Base-by-base conservation (phyloP, 2,797 vertebrate genomes). In the Rhinella marina region DNA sequence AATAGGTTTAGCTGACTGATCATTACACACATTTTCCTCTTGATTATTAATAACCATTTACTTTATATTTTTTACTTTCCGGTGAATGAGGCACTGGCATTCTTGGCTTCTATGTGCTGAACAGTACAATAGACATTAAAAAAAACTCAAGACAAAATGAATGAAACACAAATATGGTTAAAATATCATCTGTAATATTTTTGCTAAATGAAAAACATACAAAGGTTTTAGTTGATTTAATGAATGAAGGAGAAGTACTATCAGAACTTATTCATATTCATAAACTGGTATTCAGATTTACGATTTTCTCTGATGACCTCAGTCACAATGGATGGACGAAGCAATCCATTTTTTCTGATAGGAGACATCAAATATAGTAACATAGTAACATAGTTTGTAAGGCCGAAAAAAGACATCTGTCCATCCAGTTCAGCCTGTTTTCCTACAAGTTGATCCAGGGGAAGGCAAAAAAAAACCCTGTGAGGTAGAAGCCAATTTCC, bases 1-100 rank as follows among this genome's bases (percentile, higher is more conserved):
- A 82, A 81, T 87, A 61, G 68, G 70, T 62, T 73, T 87, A 82
- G 59, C 19, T 52, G n/a, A 64, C 23, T 52, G 82, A 50, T 57
- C 21, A 66, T 41, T 62, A 59, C 56, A 61, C n/a, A 6, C 14
- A 82, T 56, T 75, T 81, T 82, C 10, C 59, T 68, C n/a, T 72
- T 62, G 52, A 73, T 64, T 62, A 56, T 7, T 76, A 75, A 75
- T 87, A 87, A 52, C 76, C 64, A 56, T 82, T 75, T 19, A 23
- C 14, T 50, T 62, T 27, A 25, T 81, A 70, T 29, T 41, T 87
- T 41, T 62, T 29, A 32, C 25, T 73, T 81, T 41, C n/a, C 54
- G 57, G 66, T 59, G 11, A 25, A 13, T 62, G 27, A 41, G 29
- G 59, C 48, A 41, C 32, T 73, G 70, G 4, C 17, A 59, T 81